phyloP scores from a whole-genome alignment of 2,888 invertebrate genomes.

The Nemoura dubitans region DNA sequence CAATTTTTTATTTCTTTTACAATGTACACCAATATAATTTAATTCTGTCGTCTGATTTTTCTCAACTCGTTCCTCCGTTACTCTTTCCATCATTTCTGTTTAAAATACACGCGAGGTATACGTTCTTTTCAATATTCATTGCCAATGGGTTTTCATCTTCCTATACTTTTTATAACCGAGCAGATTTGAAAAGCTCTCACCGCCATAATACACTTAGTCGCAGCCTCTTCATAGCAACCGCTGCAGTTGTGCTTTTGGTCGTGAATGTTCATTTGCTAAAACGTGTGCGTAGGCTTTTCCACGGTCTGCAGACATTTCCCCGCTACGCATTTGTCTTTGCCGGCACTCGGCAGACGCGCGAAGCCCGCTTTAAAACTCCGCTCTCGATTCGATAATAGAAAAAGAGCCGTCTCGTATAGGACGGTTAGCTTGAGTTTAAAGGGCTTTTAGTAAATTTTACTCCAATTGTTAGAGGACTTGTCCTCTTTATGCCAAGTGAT shows the following conservation, averaged over 20 bases:
- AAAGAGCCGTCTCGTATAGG: neutral
- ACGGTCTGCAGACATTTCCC: neutral
- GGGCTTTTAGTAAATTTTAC: neutral
- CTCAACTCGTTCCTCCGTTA: no score
- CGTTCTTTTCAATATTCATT: neutral
- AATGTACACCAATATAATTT: no score
- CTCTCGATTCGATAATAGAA: neutral
- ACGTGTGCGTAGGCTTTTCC: neutral
- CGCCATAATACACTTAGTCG: neutral
- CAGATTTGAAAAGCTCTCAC: neutral
- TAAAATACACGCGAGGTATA: neutral
- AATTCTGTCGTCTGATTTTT: no score
- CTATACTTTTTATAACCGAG: neutral
- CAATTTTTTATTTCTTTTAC: neutral
- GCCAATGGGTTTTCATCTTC: neutral
- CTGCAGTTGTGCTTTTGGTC: neutral
- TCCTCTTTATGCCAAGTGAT: neutral
- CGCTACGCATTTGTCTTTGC: neutral
- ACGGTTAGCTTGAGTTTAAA: neutral
- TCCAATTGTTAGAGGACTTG: neutral
- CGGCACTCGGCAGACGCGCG: neutral
- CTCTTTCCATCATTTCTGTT: neutral
- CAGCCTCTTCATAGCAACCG: neutral
- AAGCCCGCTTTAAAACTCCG: neutral
- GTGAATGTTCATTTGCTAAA: constrained; percentile 7